Percentiles rank a stretch among this genome's conserved stretches.
Evolutionary conservation across 2,888 invertebrate species (phyloP).

Genomic region (Campoletis raptor): DNA sequence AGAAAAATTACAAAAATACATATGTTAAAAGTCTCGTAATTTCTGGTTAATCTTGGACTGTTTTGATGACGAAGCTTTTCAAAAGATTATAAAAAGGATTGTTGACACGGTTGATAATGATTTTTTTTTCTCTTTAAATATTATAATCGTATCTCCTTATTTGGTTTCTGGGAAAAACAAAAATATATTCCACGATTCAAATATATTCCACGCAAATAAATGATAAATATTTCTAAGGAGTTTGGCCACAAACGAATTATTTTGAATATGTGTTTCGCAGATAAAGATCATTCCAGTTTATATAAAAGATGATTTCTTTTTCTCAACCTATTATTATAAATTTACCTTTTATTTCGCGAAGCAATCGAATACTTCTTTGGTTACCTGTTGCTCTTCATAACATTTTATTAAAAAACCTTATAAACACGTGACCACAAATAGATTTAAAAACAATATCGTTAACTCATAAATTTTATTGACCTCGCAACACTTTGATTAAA

Average conservation of each 20-base stretch:
- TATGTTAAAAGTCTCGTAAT: background rate
- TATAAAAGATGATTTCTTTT: background rate
- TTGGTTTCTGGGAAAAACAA: background rate
- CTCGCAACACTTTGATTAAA: slow-evolving; percentile 1
- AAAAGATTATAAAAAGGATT: background rate
- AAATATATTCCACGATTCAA: background rate
- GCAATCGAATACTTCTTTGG: slow-evolving; percentile 20
- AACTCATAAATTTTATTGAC: background rate
- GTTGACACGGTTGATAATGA: background rate
- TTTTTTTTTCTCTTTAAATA: background rate
- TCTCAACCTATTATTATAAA: no score
- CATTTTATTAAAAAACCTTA: slow-evolving; percentile 8
- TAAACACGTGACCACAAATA: background rate
- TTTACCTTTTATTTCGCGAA: slow-evolving; percentile 47
- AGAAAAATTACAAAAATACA: background rate
- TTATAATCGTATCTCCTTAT: background rate
- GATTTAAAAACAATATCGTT: background rate
- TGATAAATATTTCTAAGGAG: background rate
- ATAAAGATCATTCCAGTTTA: background rate
- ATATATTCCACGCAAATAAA: no score
- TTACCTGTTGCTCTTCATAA: slow-evolving; percentile 53
- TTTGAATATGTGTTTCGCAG: background rate
- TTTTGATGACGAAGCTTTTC: background rate
- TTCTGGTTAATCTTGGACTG: slow-evolving; percentile 2
- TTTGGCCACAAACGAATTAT: background rate